Conservation (phyloP, 2,888 invertebrate genomes). For the Netelia inedita region DNA sequence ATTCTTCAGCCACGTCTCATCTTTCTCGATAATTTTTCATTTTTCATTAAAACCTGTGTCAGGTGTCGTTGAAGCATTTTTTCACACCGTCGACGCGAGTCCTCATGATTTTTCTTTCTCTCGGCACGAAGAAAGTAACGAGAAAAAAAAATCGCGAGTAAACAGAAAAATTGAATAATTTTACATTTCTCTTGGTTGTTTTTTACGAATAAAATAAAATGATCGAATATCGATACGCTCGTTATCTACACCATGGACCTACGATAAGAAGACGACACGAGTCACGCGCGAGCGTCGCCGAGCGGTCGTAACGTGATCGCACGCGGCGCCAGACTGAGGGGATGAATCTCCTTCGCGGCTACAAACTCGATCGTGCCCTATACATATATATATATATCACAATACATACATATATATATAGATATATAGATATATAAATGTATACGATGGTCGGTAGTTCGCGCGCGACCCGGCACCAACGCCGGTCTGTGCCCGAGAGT, state of each 20-base stretch:
- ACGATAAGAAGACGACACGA: constrained; percentile 17
- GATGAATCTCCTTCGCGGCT: constrained; percentile 76
- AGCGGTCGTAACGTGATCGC: constrained; percentile 78
- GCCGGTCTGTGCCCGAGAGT: constrained; percentile 50
- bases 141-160: background rate
- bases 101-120: background rate
- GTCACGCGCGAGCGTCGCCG: constrained; percentile 45
- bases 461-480: constrained; percentile 36
- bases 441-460: constrained; percentile 24
- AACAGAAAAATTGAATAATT: constrained; percentile 9
- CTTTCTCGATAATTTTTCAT: background rate
- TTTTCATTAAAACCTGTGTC: constrained; percentile 2
- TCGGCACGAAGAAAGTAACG: background rate
- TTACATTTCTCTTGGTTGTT: background rate
- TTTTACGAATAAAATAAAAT: constrained; percentile 35
- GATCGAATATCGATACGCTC: background rate
- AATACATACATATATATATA: constrained; percentile 19
- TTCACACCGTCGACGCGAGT: constrained; percentile 1
- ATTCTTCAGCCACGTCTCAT: background rate
- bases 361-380: constrained; percentile 42
- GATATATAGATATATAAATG: background rate
- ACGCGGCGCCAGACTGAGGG: constrained; percentile 83
- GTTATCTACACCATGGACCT: no score
- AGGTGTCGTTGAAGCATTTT: background rate
- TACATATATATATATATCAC: constrained; percentile 11